phyloP scores from a whole-genome alignment of 2,888 invertebrate genomes.

The Drosophila borborema region DNA sequence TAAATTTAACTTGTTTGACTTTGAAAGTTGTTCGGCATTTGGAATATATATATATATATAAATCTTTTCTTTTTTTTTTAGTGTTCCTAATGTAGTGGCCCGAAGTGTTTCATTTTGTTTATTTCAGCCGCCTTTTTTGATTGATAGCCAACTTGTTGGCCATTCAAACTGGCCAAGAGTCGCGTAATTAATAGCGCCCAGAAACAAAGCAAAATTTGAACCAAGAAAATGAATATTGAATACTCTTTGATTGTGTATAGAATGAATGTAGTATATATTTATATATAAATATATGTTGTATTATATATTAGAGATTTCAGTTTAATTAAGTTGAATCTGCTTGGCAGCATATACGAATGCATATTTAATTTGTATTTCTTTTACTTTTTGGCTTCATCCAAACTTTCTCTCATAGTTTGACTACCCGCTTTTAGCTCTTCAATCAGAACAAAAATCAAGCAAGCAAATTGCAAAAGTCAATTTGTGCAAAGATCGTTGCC shows the following conservation, averaged over 20 bases:
- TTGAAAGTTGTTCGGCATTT: constrained; percentile 18
- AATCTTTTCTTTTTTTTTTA: background rate
- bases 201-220: constrained; percentile 5
- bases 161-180: constrained; percentile 67
- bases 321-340: background rate
- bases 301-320: background rate
- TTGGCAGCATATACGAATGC: background rate
- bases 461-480: constrained; percentile 78
- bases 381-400: background rate
- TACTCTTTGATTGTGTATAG: constrained; percentile 7
- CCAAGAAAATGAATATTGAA: background rate
- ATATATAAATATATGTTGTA: background rate
- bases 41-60: background rate
- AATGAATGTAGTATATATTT: background rate
- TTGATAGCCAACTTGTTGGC: constrained; percentile 73
- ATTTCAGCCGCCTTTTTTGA: constrained; percentile 49
- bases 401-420: background rate
- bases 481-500: constrained; percentile 61
- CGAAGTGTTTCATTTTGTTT: constrained; percentile 40
- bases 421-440: constrained; percentile 6
- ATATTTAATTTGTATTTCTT: background rate
- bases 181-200: constrained; percentile 63
- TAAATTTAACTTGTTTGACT: constrained; percentile 45
- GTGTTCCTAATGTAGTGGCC: constrained; percentile 57
- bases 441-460: constrained; percentile 54